Evolutionary conservation across 2,888 invertebrate species (phyloP), one percentile per base, ranked within the genome.

Genomic region (Mimumesa dahlbomi): DNA sequence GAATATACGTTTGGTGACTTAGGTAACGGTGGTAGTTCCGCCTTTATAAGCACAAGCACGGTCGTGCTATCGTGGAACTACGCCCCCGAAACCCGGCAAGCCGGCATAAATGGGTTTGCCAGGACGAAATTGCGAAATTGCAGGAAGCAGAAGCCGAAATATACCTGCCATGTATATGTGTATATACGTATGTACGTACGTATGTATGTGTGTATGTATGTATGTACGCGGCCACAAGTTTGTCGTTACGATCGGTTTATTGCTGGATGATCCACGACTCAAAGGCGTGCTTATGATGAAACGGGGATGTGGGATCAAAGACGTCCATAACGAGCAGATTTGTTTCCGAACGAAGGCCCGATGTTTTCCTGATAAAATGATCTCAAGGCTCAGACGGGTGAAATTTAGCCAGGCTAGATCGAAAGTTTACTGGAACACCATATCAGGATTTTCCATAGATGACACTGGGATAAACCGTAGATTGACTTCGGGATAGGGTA

Each of bases 71-170:
- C 16, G 16, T 40, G 21, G 13, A 50, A 11, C 43, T 18, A 36
- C 25, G 25, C 1, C 13, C 19, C 31, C 25, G 36, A 31, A 54
- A 36, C 34, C 29, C 22, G 36, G 25, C 16, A 53, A 36, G 18
- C 18, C 29, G 40, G 31, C 46, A 48, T 71, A 45, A 72, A 72
- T 73, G 58, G 67, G 50, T 48, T 63, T 73, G 62, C 58, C 29
- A 13, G 56, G 25, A 45, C 31, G 48, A 38, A 48, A 45, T 62
- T 66, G 65, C 38, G 73, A 71, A 66, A 73, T 45, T 61, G 21
- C 53, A 11, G 49, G 48, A 43, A 66, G 36, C 59, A 25, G 22
- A 45, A 43, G 50, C 21, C 46, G 48, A 62, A 57, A 62, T 36
- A n/a, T n/a, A n/a, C n/a, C n/a, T n/a, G n/a, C 11, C n/a, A 36